These are phyloP conservation scores for Python bivittatus DNA, from an alignment of 2,113 vertebrate species.

Conservation along the genomic window DNA sequence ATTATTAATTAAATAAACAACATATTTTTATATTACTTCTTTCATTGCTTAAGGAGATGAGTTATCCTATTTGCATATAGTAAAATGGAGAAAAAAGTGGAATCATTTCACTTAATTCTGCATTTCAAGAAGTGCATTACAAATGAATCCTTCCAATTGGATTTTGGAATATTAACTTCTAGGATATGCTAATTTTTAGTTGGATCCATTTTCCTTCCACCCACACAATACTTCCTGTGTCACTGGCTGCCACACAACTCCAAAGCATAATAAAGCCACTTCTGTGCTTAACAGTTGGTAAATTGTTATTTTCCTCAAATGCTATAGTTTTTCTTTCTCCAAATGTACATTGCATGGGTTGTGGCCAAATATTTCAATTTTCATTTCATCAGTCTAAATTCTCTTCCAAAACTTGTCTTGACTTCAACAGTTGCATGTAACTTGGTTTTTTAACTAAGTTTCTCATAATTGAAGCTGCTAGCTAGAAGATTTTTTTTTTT, in stretches of 20 bases:
- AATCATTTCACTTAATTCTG: neutral
- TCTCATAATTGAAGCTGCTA: too few species aligned
- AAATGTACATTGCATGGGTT: neutral
- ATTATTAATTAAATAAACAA: neutral
- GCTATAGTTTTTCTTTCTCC: neutral
- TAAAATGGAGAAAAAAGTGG: neutral
- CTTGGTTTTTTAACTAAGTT: too few species aligned
- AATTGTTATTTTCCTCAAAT: neutral
- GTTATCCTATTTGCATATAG: neutral
- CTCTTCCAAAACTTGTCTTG: neutral
- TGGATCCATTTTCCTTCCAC: neutral
- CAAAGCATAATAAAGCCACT: neutral
- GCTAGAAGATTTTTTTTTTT: too few species aligned
- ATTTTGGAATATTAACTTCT: neutral
- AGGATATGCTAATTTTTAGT: neutral
- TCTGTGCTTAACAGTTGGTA: neutral
- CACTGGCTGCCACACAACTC: neutral
- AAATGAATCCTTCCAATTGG: neutral
- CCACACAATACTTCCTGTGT: neutral
- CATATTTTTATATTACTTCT: neutral
- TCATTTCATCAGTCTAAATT: neutral
- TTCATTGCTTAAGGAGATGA: neutral
- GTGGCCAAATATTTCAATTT: neutral
- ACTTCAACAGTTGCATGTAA: too few species aligned
- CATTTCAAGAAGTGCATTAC: neutral